phyloP scores from a whole-genome alignment of 2,888 invertebrate species.

The Leucophenga maculata region DNA sequence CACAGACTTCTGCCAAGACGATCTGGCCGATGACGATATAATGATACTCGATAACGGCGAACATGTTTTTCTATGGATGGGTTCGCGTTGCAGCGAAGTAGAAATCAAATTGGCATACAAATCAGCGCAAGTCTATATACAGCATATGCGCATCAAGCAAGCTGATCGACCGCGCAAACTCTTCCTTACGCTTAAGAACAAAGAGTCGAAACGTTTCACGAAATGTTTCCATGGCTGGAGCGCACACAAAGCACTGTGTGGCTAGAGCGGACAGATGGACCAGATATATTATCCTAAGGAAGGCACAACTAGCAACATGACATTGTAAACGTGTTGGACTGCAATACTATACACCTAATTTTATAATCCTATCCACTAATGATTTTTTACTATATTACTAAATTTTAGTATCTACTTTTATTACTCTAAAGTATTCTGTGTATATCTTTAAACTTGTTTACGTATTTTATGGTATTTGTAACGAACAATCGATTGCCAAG shows the following conservation, averaged over 20 bases:
- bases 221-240: constrained; percentile 99
- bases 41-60: constrained; percentile 99
- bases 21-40: constrained; percentile 98
- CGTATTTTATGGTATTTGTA: background rate
- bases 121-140: constrained; percentile 98
- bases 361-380: background rate
- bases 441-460: no score
- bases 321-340: constrained; percentile 2
- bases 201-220: constrained; percentile 94
- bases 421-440: background rate
- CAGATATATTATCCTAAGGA: background rate
- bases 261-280: constrained; percentile 40
- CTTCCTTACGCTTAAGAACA: constrained; percentile 94
- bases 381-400: background rate
- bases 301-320: constrained; percentile 13
- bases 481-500: background rate
- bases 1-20: constrained; percentile 82
- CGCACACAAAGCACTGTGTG: constrained; percentile 78
- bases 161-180: constrained; percentile 92
- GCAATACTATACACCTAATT: constrained; percentile 1
- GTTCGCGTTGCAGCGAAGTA: constrained; percentile 96
- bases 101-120: constrained; percentile 99
- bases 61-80: constrained; percentile 98
- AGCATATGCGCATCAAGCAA: constrained; percentile 96
- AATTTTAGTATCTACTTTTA: background rate